Conservation (phyloP, 2,797 vertebrate species). For the Synanceia verrucosa region DNA sequence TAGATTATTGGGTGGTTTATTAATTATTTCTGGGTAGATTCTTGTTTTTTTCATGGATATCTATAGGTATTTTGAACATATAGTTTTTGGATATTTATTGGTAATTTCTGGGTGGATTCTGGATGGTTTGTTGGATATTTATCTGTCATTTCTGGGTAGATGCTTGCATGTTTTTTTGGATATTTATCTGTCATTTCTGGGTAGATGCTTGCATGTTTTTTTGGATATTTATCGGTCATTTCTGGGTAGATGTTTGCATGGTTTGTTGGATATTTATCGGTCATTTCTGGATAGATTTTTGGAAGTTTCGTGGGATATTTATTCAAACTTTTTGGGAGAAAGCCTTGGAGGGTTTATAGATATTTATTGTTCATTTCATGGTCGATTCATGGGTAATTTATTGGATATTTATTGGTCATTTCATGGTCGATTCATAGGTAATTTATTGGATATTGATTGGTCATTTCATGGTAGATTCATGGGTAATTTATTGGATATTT, state of each 20-base stretch:
- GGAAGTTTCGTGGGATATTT: no score
- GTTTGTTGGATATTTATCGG: neutral
- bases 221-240: neutral
- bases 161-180: no score
- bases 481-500: neutral
- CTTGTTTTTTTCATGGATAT: neutral
- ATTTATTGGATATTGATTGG: neutral
- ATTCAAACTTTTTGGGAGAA: no score
- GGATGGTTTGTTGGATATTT: neutral
- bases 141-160: no score
- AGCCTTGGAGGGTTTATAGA: no score
- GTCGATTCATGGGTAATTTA: neutral
- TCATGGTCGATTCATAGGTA: neutral
- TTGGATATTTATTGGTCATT: neutral
- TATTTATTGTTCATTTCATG: neutral
- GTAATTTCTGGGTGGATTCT: neutral
- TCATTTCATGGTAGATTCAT: no score
- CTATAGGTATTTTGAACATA: no score
- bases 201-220: neutral
- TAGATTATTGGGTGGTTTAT: neutral
- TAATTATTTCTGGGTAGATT: neutral
- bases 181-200: neutral
- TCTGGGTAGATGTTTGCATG: neutral
- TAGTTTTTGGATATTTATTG: neutral
- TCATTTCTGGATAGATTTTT: neutral